phyloP scores from a whole-genome alignment of 2,113 vertebrate species.

The Amphiprion percula region DNA sequence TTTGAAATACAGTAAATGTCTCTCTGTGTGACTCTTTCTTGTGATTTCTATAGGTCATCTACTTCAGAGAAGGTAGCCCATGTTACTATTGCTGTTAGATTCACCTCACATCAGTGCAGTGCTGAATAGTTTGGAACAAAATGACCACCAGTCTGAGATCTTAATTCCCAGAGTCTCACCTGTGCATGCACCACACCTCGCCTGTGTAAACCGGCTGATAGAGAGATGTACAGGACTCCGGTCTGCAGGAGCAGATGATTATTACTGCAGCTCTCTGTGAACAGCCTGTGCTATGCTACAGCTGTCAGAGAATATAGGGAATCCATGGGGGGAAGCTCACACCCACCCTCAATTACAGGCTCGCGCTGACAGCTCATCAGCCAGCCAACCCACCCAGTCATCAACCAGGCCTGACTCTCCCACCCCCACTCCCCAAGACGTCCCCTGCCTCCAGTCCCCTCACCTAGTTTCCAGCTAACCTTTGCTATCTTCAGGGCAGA shows the following conservation, averaged over 20 bases:
- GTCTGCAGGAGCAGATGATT: slow-evolving; percentile 37
- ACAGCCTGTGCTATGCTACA: slow-evolving; percentile 45
- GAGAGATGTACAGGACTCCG: slow-evolving; percentile 27
- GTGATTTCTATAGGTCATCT: slow-evolving; percentile 30
- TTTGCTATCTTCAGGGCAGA: slow-evolving; percentile 9
- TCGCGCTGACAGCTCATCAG: slow-evolving; percentile 71
- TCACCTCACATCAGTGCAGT: background rate
- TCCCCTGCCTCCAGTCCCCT: slow-evolving; percentile 19
- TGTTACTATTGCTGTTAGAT: slow-evolving; percentile 3
- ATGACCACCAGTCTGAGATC: background rate
- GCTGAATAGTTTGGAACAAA: background rate
- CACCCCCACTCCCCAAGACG: slow-evolving; percentile 28
- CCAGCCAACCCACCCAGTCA: slow-evolving; percentile 52
- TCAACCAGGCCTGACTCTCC: slow-evolving; percentile 36
- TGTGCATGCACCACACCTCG: background rate
- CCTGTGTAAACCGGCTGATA: slow-evolving; percentile 21
- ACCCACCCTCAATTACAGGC: slow-evolving; percentile 74
- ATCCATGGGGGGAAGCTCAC: slow-evolving; percentile 55
- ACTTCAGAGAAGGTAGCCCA: slow-evolving; percentile 19
- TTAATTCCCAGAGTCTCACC: background rate
- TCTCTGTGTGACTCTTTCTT: slow-evolving; percentile 20
- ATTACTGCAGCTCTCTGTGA: slow-evolving; percentile 44
- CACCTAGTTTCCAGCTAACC: slow-evolving; percentile 11
- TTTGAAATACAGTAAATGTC: slow-evolving; percentile 41
- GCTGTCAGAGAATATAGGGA: slow-evolving; percentile 64